These are phyloP conservation scores for Pan paniscus DNA, from an alignment of 2,113 vertebrate genomes.

Conservation along the genomic window DNA sequence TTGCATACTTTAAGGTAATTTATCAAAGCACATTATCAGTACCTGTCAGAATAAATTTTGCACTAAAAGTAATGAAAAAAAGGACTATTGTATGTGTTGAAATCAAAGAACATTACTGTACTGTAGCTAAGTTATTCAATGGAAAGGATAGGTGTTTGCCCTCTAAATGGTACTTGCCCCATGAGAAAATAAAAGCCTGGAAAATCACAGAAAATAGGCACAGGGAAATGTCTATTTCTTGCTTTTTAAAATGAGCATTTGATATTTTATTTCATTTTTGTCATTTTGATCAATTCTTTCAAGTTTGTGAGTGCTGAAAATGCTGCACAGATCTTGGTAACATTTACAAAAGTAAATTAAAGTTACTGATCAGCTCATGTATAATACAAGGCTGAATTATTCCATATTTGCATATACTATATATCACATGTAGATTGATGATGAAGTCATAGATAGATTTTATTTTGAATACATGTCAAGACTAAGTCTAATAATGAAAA, in stretches of 20 bases:
- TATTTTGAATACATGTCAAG: not conserved
- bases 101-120: conserved; percentile 60
- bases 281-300: conserved; percentile 73
- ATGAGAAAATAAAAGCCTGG: conserved; percentile 61
- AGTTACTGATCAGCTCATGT: not conserved
- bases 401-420: not conserved
- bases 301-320: conserved; percentile 62
- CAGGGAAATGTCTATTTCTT: conserved; percentile 62
- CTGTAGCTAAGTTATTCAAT: conserved; percentile 53
- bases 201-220: conserved; percentile 68
- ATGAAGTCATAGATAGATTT: not conserved
- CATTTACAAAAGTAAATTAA: conserved; percentile 30
- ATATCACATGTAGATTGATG: not conserved
- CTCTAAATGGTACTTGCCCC: conserved; percentile 63
- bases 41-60: conserved; percentile 54
- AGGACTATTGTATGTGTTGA: conserved; percentile 12
- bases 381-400: not conserved
- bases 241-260: conserved; percentile 75
- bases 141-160: conserved; percentile 57
- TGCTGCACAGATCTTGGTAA: conserved; percentile 17
- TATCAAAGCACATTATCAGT: conserved; percentile 68
- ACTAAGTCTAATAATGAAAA: not conserved
- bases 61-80: conserved; percentile 53
- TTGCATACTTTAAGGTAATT: conserved; percentile 72
- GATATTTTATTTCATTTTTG: conserved; percentile 77